Conservation (phyloP, 2,888 invertebrate genomes). For the Nomada flava region DNA sequence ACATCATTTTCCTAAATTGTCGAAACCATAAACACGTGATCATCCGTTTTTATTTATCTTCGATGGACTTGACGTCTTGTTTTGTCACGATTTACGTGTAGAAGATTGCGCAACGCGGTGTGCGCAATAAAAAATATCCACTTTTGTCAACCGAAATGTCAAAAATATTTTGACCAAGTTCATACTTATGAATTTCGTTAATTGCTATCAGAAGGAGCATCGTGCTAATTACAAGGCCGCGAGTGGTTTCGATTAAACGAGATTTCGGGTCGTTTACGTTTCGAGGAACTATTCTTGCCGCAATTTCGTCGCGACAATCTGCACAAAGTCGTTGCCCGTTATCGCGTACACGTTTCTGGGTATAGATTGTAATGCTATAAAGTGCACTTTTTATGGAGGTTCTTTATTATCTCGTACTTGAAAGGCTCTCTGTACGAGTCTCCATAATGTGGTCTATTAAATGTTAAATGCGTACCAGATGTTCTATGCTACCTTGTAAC, state of each 20-base stretch:
- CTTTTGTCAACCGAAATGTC: too few relatives aligned
- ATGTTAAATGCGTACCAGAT: neutral
- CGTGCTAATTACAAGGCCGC: conserved; percentile 19
- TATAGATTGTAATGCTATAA: conserved; percentile 51
- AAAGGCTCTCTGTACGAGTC: conserved; percentile 7
- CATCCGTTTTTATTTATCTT: too few relatives aligned
- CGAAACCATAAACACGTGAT: too few relatives aligned
- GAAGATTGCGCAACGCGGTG: neutral
- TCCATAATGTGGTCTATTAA: conserved; percentile 8
- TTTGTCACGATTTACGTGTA: neutral
- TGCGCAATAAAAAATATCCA: too few relatives aligned
- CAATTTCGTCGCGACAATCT: conserved; percentile 23
- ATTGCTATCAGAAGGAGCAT: conserved; percentile 3
- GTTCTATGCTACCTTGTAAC: neutral
- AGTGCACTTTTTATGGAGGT: conserved; percentile 37
- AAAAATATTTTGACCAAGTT: neutral
- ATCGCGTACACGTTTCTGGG: conserved; percentile 46
- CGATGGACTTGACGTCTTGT: neutral
- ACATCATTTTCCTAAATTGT: too few relatives aligned
- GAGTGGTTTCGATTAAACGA: conserved; percentile 23
- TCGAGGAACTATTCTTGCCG: conserved; percentile 34
- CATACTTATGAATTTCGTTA: neutral
- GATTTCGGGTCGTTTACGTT: conserved; percentile 49
- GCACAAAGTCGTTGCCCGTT: conserved; percentile 24
- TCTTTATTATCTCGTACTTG: conserved; percentile 35